phyloP scores from a whole-genome alignment of 2,797 vertebrate genomes.

The Ficedula albicollis region DNA sequence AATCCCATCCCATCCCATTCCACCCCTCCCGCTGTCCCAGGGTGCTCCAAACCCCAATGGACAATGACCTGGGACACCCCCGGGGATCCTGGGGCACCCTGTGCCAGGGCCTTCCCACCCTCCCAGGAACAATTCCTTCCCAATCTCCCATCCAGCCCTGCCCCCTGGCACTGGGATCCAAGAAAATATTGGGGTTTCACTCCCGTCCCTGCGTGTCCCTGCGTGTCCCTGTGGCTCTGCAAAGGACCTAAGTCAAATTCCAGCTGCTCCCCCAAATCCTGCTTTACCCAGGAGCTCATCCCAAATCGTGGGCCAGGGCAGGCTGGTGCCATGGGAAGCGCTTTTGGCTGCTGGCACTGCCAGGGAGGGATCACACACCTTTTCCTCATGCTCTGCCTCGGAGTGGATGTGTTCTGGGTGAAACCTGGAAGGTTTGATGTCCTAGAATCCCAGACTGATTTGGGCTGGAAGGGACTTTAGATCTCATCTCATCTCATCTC shows the following conservation, averaged over 20 bases:
- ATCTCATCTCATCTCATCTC: neutral
- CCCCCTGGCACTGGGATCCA: neutral
- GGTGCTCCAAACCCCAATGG: neutral
- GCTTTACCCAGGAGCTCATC: neutral
- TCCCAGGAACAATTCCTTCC: neutral
- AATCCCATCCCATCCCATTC: no score
- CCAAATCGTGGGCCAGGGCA: neutral
- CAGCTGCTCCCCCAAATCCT: neutral
- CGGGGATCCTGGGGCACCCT: neutral
- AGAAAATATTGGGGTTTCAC: neutral
- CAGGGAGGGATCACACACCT: accelerated
- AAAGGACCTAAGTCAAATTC: neutral
- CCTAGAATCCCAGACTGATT: no score
- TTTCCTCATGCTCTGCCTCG: neutral
- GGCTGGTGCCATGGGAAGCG: accelerated
- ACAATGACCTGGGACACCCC: neutral
- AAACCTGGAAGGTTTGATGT: neutral
- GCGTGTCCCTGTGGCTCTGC: no score
- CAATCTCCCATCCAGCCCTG: accelerated
- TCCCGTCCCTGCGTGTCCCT: no score
- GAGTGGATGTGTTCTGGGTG: accelerated
- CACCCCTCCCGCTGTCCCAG: accelerated
- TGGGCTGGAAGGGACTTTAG: neutral
- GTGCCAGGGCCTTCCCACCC: neutral
- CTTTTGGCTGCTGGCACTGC: neutral